Conservation (phyloP, 2,113 vertebrate genomes). For the Poeciliopsis prolifica region DNA sequence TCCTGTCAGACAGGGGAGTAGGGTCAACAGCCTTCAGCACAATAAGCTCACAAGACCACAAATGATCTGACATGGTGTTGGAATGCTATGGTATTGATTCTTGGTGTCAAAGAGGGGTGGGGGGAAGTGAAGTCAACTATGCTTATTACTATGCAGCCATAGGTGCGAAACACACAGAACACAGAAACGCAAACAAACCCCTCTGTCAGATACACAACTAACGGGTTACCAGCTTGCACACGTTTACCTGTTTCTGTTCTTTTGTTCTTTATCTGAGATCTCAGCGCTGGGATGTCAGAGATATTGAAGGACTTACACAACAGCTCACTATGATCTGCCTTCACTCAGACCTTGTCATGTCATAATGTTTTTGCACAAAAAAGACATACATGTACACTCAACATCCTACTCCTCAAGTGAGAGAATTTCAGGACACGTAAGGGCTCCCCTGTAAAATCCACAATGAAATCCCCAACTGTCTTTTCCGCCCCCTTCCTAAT, state of each 20-base stretch:
- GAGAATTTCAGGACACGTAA: constrained; percentile 65
- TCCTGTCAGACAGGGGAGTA: constrained; percentile 65
- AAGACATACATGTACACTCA: constrained; percentile 63
- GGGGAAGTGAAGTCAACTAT: background rate
- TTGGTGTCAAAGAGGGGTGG: constrained; percentile 19
- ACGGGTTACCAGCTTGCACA: constrained; percentile 65
- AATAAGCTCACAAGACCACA: constrained; percentile 38
- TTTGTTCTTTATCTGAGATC: constrained; percentile 71
- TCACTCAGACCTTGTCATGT: constrained; percentile 73
- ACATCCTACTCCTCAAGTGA: constrained; percentile 54
- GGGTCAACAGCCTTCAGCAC: constrained; percentile 70
- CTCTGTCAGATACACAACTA: constrained; percentile 41
- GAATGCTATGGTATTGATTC: constrained; percentile 54
- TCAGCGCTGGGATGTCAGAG: constrained; percentile 64
- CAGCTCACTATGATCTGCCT: constrained; percentile 68
- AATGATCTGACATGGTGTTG: constrained; percentile 52
- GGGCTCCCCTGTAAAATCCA: constrained; percentile 74
- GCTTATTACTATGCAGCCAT: background rate
- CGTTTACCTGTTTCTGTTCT: constrained; percentile 67
- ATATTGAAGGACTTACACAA: constrained; percentile 68
- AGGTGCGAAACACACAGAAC: constrained; percentile 31
- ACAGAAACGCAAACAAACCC: constrained; percentile 43
- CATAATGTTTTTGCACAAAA: constrained; percentile 58
- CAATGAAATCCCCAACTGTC: constrained; percentile 66
- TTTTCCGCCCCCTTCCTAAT: constrained; percentile 71